Conservation (phyloP, 2,113 vertebrate genomes). For the Aythya baeri region DNA sequence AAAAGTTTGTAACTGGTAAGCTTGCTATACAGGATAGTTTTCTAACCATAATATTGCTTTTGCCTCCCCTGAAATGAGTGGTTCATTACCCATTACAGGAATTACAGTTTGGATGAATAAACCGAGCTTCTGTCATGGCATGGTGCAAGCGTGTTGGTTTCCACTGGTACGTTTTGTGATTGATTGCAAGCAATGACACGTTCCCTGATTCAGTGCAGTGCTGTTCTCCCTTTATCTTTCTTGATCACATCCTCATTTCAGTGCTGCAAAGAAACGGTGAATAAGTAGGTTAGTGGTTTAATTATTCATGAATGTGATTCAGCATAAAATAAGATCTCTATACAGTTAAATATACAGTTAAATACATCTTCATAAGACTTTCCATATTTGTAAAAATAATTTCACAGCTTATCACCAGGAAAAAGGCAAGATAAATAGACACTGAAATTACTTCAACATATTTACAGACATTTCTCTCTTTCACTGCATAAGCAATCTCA, state of each 20-base stretch:
- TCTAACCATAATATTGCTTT: neutral
- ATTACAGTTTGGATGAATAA: neutral
- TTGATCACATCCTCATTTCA: neutral
- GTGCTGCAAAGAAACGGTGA: slow-evolving; percentile 11
- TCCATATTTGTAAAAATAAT: neutral
- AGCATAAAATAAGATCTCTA: neutral
- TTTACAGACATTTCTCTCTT: neutral
- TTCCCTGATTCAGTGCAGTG: neutral
- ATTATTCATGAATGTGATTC: neutral
- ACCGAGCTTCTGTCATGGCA: neutral
- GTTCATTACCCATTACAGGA: neutral
- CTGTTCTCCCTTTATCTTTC: neutral
- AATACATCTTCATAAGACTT: neutral
- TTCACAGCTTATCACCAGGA: neutral
- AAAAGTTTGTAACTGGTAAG: neutral
- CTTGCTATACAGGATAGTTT: neutral
- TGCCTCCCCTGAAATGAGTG: neutral
- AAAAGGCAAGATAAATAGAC: neutral
- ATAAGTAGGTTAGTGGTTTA: neutral
- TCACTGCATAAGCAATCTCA: neutral
- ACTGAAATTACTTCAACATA: neutral
- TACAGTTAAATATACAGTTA: neutral
- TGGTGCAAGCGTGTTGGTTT: neutral
- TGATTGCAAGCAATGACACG: neutral
- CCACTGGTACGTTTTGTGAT: neutral